These are phyloP conservation scores for Bos javanicus DNA, from an alignment of 2,113 vertebrate species.

Conservation along the genomic window DNA sequence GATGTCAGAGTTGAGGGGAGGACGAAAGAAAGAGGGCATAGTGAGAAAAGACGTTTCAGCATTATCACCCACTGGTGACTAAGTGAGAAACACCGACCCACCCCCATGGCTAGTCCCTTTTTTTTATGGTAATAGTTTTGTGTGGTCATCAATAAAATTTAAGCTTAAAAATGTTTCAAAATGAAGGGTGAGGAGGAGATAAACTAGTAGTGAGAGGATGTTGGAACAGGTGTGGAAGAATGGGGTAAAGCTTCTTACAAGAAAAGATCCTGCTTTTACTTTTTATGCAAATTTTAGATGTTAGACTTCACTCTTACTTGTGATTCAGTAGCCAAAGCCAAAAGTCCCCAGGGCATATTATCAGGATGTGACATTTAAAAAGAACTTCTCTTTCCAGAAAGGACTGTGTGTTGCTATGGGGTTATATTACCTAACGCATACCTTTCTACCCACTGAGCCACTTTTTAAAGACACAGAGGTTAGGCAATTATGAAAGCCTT, in stretches of 20 bases:
- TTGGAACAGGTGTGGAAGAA: not conserved
- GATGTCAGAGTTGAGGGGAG: not conserved
- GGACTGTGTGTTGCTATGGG: not conserved
- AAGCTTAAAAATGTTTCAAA: not conserved
- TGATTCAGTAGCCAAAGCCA: not conserved
- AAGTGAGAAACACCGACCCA: not conserved
- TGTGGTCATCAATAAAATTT: not conserved
- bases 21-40: not conserved
- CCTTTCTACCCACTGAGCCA: not conserved
- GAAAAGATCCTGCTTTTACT: not conserved
- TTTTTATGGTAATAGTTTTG: not conserved
- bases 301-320: not conserved
- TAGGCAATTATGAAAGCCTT: not conserved
- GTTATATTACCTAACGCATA: not conserved
- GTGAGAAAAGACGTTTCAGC: not conserved
- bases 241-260: not conserved
- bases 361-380: constrained; percentile 59
- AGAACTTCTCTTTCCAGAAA: constrained; percentile 30
- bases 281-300: not conserved
- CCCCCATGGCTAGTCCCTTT: not conserved
- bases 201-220: not conserved
- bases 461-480: not conserved
- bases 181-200: not conserved
- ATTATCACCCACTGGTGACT: not conserved
- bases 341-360: constrained; percentile 13